Base-by-base conservation (phyloP, 2,888 invertebrate genomes). In the Eubasilissa splendida region DNA sequence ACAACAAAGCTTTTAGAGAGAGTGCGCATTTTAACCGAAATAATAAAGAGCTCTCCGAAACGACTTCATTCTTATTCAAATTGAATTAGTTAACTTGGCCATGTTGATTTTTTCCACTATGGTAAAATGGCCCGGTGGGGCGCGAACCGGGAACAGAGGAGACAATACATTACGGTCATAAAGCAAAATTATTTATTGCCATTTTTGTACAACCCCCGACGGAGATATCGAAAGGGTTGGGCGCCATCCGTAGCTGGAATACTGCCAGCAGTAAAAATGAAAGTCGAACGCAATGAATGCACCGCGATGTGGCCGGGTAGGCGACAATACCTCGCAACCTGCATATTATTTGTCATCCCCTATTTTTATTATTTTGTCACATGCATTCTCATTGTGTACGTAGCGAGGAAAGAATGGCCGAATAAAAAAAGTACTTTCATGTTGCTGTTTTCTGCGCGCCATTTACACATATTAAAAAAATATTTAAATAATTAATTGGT, bases 61-160 rank as follows among this genome's bases (percentile, higher is more conserved):
- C 59, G 83, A 63, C 79, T 76, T 81, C 77, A 83, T 83, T 83
- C 83, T 82, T 81, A 83, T 83, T 82, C 82, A 82, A 83, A 83
- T 82, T 82, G 80, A 83, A 83, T 82, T 82, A 80, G 80, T 76
- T 68, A 73, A 82, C 74, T 81, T 73, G 78, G 75, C 81, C 80
- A 76, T 83, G 83, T 83, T 83, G 82, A 83, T 83, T 81, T 82
- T 83, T 83, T 81, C 70, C 81, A 83, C 81, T 77, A 78, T 80
- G 81, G 80, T 58, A 78, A 83, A 81, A 78, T 81, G 80, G 66
- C 81, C 76, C 81, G 60, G 77, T 81, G 77, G 77, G 79, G 71
- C 56, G 71, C 71, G 71, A 71, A 71, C 31, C 12, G 71, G 31
- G 71, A 71, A n/a, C 54, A 56, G 71, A 56, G 56, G 71, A 56